A percentile compares a stretch with the other conserved stretches of the same genome.
These are phyloP conservation scores for Porites lutea DNA, from an alignment of 64 coral and sea anemone species.

Conservation along the genomic window DNA sequence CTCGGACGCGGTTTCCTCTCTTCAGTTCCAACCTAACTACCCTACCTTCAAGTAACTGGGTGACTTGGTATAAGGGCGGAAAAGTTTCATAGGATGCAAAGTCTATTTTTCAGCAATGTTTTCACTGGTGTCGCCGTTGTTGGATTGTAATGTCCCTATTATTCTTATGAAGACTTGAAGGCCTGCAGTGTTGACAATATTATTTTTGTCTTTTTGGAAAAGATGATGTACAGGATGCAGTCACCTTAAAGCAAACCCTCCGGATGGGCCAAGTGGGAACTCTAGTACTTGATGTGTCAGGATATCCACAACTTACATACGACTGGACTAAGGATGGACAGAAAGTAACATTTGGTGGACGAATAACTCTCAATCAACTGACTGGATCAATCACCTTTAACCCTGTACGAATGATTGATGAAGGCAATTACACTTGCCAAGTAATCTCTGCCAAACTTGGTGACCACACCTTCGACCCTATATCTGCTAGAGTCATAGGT, in stretches of 20 bases:
- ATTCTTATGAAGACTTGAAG: too few relatives aligned
- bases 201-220: not conserved
- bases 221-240: not conserved
- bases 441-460: not conserved
- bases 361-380: not conserved
- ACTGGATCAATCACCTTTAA: constrained; percentile 8
- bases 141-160: too few relatives aligned
- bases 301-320: not conserved
- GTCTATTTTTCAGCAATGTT: too few relatives aligned
- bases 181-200: too few relatives aligned
- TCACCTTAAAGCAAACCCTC: not conserved
- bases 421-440: constrained; percentile 34
- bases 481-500: not conserved
- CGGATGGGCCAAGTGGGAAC: not conserved
- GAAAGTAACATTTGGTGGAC: not conserved
- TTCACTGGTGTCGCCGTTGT: too few relatives aligned
- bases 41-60: too few relatives aligned
- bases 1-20: too few relatives aligned
- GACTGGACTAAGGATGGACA: constrained; percentile 19
- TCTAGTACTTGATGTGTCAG: not conserved
- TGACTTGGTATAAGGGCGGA: too few relatives aligned
- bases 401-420: not conserved
- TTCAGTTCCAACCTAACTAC: too few relatives aligned
- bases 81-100: too few relatives aligned
- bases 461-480: not conserved